Percentiles rank a stretch among this genome's conserved stretches.
Conservation (phyloP, 1,140 invertebrate genomes). For the Penaeus chinensis region DNA sequence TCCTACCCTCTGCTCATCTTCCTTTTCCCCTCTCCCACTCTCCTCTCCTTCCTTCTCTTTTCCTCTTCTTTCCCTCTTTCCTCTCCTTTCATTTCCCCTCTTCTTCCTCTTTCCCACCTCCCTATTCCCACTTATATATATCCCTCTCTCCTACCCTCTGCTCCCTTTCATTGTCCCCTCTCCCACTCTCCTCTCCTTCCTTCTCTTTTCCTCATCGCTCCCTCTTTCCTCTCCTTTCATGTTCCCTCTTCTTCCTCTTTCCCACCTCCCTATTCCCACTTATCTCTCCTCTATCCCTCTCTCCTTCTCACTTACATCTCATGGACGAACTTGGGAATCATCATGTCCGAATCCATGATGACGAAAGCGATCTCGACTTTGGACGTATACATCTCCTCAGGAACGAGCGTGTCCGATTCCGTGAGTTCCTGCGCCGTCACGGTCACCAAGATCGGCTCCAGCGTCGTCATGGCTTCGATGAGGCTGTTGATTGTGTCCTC, state of each 20-base stretch:
- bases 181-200: too few relatives aligned
- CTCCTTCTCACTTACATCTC: constrained; percentile 43
- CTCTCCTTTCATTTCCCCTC: too few relatives aligned
- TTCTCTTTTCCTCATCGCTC: too few relatives aligned
- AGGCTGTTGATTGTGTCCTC: constrained; percentile 71
- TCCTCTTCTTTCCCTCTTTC: too few relatives aligned
- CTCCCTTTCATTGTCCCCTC: too few relatives aligned
- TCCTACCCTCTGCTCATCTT: neutral
- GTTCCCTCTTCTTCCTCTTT: too few relatives aligned
- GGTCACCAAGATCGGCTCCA: constrained; percentile 83
- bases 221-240: too few relatives aligned
- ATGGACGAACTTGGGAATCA: constrained; percentile 64
- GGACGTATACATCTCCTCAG: constrained; percentile 50
- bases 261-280: too few relatives aligned
- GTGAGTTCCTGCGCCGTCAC: constrained; percentile 85
- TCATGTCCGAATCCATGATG: constrained; percentile 65
- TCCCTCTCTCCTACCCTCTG: too few relatives aligned
- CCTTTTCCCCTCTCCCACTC: neutral
- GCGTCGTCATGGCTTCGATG: constrained; percentile 80
- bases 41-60: constrained; percentile 45
- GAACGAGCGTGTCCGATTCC: constrained; percentile 70
- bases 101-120: too few relatives aligned
- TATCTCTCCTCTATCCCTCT: neutral
- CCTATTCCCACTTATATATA: too few relatives aligned
- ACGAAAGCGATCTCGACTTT: constrained; percentile 65